Conservation (phyloP, 2,113 vertebrate species). For the Cephalophus harveyi region DNA sequence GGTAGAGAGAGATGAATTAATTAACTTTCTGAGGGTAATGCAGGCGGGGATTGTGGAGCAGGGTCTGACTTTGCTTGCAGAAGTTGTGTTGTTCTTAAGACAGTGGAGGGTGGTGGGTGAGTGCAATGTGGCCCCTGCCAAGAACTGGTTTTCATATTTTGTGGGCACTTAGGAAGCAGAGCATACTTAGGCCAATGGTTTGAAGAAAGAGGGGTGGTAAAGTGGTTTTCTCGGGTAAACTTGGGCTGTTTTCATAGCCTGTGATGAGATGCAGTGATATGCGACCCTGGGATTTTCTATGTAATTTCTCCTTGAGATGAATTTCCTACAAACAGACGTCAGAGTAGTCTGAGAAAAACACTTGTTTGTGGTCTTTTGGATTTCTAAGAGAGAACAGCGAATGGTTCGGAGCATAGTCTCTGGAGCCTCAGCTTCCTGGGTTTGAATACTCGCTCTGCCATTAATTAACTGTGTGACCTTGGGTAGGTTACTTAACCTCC, state of each 20-base stretch:
- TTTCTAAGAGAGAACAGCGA: not conserved
- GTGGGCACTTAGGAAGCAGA: not conserved
- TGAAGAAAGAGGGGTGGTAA: not conserved
- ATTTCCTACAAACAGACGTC: not conserved
- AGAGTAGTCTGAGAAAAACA: not conserved
- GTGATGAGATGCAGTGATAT: not conserved
- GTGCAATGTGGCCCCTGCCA: not conserved
- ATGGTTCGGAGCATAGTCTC: not conserved
- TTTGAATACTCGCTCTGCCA: not conserved
- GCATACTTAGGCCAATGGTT: not conserved
- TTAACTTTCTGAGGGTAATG: not conserved
- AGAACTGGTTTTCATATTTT: not conserved
- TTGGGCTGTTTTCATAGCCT: not conserved
- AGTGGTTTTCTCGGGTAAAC: not conserved
- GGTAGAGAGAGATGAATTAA: no score
- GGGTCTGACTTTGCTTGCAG: not conserved
- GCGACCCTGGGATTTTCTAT: not conserved
- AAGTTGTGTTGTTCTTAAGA: not conserved
- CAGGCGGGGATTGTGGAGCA: not conserved
- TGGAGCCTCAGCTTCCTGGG: not conserved
- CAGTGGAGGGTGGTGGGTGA: not conserved
- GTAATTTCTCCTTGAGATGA: not conserved
- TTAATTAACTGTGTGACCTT: not conserved
- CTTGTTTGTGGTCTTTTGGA: not conserved
- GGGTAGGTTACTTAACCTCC: not conserved